Percentiles rank a stretch among this genome's conserved stretches.
Evolutionary conservation across 2,888 invertebrate genomes (phyloP).

Genomic region (Adelognathus sp.): DNA sequence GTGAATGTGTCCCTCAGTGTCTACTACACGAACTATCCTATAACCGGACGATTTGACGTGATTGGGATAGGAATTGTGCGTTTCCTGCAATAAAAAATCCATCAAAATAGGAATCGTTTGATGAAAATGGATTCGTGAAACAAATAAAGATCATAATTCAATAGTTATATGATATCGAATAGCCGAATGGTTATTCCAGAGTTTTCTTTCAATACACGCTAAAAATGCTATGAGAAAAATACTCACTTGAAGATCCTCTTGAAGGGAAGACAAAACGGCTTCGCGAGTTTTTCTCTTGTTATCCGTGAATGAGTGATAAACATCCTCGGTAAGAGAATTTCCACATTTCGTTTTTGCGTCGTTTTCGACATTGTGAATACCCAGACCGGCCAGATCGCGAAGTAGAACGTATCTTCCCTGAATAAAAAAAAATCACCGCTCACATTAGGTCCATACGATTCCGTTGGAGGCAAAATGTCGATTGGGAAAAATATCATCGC

Average conservation of each 20-base stretch:
- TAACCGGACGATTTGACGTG: conserved; percentile 87
- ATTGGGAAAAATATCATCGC: no score
- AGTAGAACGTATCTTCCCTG: conserved; percentile 88
- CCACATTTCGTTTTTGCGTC: conserved; percentile 81
- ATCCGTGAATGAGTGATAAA: conserved; percentile 74
- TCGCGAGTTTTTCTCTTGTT: conserved; percentile 80
- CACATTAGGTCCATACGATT: no score
- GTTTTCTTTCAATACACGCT: background rate
- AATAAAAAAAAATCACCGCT: conserved; percentile 47
- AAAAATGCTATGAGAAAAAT: background rate
- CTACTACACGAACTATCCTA: conserved; percentile 88
- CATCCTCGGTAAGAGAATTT: conserved; percentile 70
- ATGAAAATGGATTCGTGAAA: background rate
- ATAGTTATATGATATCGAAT: no score
- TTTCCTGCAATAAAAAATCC: conserved; percentile 80
- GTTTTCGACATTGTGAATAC: conserved; percentile 84
- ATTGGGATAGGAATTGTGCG: conserved; percentile 70
- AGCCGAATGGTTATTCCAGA: background rate
- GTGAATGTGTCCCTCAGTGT: conserved; percentile 88
- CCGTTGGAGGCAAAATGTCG: no score
- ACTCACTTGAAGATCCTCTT: conserved; percentile 79
- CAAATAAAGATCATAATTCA: conserved; percentile 27
- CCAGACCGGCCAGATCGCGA: conserved; percentile 87
- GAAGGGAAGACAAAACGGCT: conserved; percentile 79
- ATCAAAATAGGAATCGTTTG: conserved; percentile 9